phyloP scores from a whole-genome alignment of 2,113 vertebrate genomes.

The Castor canadensis region DNA sequence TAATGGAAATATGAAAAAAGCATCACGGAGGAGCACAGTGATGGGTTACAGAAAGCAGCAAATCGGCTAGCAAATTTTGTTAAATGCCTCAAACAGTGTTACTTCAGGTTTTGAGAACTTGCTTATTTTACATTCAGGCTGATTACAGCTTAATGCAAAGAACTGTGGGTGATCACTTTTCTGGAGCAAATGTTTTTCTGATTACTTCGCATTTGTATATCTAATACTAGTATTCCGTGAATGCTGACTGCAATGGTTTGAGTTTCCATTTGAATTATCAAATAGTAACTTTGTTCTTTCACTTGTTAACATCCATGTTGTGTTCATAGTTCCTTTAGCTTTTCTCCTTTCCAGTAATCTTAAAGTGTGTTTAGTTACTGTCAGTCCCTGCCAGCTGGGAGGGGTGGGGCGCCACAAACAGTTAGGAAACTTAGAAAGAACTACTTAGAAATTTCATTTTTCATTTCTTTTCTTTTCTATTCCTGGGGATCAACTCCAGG shows the following conservation, averaged over 20 bases:
- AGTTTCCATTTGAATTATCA: background rate
- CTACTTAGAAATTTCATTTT: background rate
- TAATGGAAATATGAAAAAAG: background rate
- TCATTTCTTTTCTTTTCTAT: too few relatives aligned
- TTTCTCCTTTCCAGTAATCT: background rate
- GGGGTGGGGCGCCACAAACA: background rate
- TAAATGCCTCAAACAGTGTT: background rate
- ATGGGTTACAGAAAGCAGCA: background rate
- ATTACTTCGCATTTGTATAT: background rate
- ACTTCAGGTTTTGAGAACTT: background rate
- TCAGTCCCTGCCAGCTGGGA: background rate
- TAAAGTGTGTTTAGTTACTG: background rate
- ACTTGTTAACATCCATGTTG: background rate
- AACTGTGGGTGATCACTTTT: background rate
- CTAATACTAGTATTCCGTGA: background rate
- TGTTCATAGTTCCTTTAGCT: background rate
- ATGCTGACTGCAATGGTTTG: background rate
- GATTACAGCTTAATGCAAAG: background rate
- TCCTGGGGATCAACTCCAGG: too few relatives aligned
- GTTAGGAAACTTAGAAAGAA: background rate
- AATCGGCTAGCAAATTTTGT: background rate
- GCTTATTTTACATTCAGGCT: background rate
- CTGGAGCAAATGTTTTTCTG: conserved; percentile 22
- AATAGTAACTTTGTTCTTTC: background rate
- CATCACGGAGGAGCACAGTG: background rate